Base-by-base conservation (phyloP, 64 coral and sea anemone species). In the Porites australiensis region DNA sequence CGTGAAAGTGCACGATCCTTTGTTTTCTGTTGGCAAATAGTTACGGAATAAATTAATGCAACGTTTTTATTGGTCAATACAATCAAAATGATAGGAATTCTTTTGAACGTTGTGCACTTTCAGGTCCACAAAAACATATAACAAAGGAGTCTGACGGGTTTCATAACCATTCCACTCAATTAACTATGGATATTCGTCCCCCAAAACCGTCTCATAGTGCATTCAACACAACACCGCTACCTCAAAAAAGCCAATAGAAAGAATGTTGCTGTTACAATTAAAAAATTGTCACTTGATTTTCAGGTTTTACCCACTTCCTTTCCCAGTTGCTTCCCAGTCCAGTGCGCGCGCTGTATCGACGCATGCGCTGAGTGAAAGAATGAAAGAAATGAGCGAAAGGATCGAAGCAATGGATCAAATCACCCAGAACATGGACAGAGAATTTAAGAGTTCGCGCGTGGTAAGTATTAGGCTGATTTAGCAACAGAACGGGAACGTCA, bases 391-490 rank as follows among this genome's bases (percentile, higher is more conserved):
- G 81, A 86, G n/a, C 37, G 70, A 93, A 22, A 44, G 77, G 19
- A 63, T 93, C 79, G 91, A 93, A 18, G 83, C 61, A 8, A 93
- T 93, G 49, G 91, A 93, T 64, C 82, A 87, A 68, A 87, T 93
- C 52, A 87, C 91, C 20, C 72, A 93, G 4, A 93, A 93, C 18
- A 93, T 93, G 82, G 91, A 93, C 47, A 87, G 82, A 78, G 91
- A 93, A 14, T 93, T 93, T 54, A 76, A 93, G 43, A 93, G 91
- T 52, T 93, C 91, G 5, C 72, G 85, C 13, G 83, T 93, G 19
- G 91, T 93, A 78, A 87, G 91, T 7, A 19, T 19, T 51, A 68
- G 12, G 12, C 46, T 22, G 20, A 47, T 44, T 74, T 48, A 2
- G 48, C 48, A 37, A 50, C 13, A 76, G 16, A 6, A 74, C 54